phyloP scores from a whole-genome alignment of 2,888 invertebrate species.

The Antheraea assamensis region DNA sequence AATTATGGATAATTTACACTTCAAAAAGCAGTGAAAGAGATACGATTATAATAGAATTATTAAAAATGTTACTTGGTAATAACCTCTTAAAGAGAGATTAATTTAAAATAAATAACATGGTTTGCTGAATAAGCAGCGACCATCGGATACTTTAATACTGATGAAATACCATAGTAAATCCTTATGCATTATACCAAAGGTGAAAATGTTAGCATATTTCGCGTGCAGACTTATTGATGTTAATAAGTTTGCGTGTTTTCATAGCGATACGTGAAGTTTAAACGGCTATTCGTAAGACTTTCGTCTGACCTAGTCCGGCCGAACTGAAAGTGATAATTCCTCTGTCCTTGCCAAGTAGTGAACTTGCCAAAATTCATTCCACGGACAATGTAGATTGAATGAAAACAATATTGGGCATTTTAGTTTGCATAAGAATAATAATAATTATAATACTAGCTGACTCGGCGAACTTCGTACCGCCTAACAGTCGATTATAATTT shows the following conservation, averaged over 20 bases:
- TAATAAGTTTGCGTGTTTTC: conserved; percentile 42
- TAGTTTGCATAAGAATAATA: not conserved
- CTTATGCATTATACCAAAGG: conserved; percentile 6
- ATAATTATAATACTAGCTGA: not conserved
- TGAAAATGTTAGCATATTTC: conserved; percentile 34
- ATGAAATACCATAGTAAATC: not conserved
- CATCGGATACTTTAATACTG: not conserved
- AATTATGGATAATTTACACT: too few relatives aligned
- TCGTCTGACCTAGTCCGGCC: conserved; percentile 47
- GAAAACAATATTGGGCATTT: conserved; percentile 8
- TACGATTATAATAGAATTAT: too few relatives aligned
- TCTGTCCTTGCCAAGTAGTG: conserved; percentile 29
- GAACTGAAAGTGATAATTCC: conserved; percentile 21
- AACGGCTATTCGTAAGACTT: conserved; percentile 50
- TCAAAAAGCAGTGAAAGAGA: too few relatives aligned
- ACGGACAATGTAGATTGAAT: conserved; percentile 13
- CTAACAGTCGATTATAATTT: too few relatives aligned
- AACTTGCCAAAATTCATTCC: conserved; percentile 29
- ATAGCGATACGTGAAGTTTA: conserved; percentile 20
- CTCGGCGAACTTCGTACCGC: not conserved
- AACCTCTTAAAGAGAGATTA: not conserved
- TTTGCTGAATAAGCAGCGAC: not conserved
- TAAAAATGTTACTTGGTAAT: too few relatives aligned
- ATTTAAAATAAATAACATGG: not conserved
- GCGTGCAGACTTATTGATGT: conserved; percentile 31